A percentile compares a stretch with the other conserved stretches of the same genome.
These are phyloP conservation scores for Brachionichthys hirsutus DNA, from an alignment of 2,113 vertebrate species.

Conservation along the genomic window DNA sequence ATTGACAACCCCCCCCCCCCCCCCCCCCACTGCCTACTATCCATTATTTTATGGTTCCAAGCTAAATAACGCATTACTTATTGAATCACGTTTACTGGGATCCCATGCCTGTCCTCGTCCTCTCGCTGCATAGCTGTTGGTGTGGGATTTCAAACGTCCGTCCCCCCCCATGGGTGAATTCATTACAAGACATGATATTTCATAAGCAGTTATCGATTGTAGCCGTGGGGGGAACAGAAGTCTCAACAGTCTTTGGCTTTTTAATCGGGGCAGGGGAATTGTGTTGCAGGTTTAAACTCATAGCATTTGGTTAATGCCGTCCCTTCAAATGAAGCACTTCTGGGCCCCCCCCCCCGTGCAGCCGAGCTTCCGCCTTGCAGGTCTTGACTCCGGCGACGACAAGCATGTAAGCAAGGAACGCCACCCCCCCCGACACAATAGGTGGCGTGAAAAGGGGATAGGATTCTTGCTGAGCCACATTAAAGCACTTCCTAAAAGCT, in stretches of 20 bases:
- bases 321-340: slow-evolving; percentile 20
- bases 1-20: slow-evolving; percentile 37
- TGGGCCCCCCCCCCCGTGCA: slow-evolving; percentile 27
- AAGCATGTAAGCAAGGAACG: slow-evolving; percentile 39
- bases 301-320: slow-evolving; percentile 10
- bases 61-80: slow-evolving; percentile 59
- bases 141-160: slow-evolving; percentile 23
- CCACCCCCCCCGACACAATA: slow-evolving; percentile 45
- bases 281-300: slow-evolving; percentile 12
- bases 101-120: slow-evolving; percentile 34
- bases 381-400: slow-evolving; percentile 41
- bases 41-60: slow-evolving; percentile 60
- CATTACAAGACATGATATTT: slow-evolving; percentile 59
- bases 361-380: slow-evolving; percentile 36
- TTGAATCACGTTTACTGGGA: slow-evolving; percentile 59
- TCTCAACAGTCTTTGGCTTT: slow-evolving; percentile 13
- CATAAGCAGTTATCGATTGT: slow-evolving; percentile 56
- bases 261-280: slow-evolving; percentile 17
- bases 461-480: slow-evolving; percentile 38
- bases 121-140: slow-evolving; percentile 20
- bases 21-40: slow-evolving; percentile 18
- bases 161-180: slow-evolving; percentile 37
- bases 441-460: slow-evolving; percentile 42
- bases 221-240: slow-evolving; percentile 26
- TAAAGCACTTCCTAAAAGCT: slow-evolving; percentile 46